A percentile compares a stretch with the other conserved stretches of the same genome.
These are phyloP conservation scores for Eupeodes luniger DNA, from an alignment of 2,888 invertebrate genomes.

Conservation along the genomic window DNA sequence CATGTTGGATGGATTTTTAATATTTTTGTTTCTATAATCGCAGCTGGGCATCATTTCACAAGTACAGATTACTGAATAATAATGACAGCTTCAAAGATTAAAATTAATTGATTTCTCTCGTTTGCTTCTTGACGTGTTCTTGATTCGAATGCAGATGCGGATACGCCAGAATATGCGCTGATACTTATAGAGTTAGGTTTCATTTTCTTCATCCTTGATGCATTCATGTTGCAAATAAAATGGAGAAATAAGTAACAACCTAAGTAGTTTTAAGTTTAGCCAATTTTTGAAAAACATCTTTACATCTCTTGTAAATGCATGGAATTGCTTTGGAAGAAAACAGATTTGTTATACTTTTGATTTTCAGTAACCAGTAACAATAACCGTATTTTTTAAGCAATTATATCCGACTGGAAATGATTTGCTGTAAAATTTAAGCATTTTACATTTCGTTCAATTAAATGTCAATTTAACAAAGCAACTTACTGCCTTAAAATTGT, in stretches of 20 bases:
- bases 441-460: too few species aligned
- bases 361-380: background rate
- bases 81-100: conserved; percentile 67
- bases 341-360: conserved; percentile 6
- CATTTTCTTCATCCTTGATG: conserved; percentile 28
- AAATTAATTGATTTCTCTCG: conserved; percentile 61
- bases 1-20: conserved; percentile 3
- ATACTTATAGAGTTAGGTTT: background rate
- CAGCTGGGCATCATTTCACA: conserved; percentile 64
- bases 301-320: background rate
- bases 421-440: too few species aligned
- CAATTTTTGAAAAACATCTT: conserved; percentile 28
- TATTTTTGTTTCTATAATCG: conserved; percentile 36
- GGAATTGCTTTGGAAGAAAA: background rate
- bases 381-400: too few species aligned
- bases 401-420: too few species aligned
- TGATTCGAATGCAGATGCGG: conserved; percentile 9
- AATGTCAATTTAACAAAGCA: too few species aligned
- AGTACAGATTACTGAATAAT: conserved; percentile 60
- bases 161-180: background rate
- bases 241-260: background rate
- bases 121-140: background rate
- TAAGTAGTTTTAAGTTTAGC: conserved; percentile 50
- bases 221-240: background rate
- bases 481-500: too few species aligned